Base-by-base conservation (phyloP, 2,888 invertebrate species). In the Gryllus longicercus region DNA sequence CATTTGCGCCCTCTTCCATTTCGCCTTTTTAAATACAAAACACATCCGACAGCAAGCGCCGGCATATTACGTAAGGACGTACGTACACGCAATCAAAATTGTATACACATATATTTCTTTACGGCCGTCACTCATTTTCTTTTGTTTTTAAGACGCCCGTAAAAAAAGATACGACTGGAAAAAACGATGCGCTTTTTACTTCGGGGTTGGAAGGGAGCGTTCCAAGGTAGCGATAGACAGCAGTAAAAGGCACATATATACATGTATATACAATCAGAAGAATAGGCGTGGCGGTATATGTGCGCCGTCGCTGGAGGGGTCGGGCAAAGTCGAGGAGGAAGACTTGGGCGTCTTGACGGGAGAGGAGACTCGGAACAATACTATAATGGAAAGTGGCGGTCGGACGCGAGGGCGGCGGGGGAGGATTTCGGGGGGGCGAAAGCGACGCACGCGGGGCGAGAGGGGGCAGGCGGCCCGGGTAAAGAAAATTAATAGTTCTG, bases 41-140 rank as follows among this genome's bases (percentile, higher is more conserved):
- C 63, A 38, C 63, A 63, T 63, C 63, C 63, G 63, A 63, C 63
- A 63, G 63, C 63, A 63, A 63, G 63, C 63, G 4, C n/a, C 63
- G 16, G n/a, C 12, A 14, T 63, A 63, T 63, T 63, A 63, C 14
- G n/a, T n/a, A 63, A 63, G 63, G 8, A 63, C 63, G 63, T 63
- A 63, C 63, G 63, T 63, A 63, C 63, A 63, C 63, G 63, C 63
- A 63, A 63, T 63, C 63, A 63, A 63, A 63, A 63, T 63, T 63
- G 63, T 63, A 63, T 63, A 63, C 63, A 63, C 63, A 63, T 63
- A 14, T 63, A 63, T 63, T 63, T 63, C 63, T 63, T 14, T 63
- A 63, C 63, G n/a, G 63, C 63, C 63, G 63, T 63, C 63, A 63
- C 63, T 63, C 63, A 63, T 63, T 63, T 63, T n/a, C 63, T 63